Conservation (phyloP, 2,888 invertebrate species). For the Macaria notata region DNA sequence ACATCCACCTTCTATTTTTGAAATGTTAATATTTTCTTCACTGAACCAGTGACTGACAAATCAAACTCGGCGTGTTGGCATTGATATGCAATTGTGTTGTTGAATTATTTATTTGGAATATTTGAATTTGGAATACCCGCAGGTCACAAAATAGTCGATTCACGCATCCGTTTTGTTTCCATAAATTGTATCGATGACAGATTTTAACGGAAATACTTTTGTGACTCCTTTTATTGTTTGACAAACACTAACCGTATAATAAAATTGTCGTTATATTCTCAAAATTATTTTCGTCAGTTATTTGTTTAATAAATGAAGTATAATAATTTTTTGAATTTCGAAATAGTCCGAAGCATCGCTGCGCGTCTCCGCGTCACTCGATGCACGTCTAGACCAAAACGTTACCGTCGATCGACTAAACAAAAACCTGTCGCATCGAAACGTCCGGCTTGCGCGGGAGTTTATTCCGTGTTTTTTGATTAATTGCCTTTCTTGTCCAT, state of each 20-base stretch:
- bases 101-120: conserved; percentile 9
- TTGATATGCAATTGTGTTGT: not conserved
- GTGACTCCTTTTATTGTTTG: too few relatives aligned
- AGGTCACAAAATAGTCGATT: too few relatives aligned
- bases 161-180: conserved; percentile 7
- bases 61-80: not conserved
- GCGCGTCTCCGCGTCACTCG: conserved; percentile 42
- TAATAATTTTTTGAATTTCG: conserved; percentile 19
- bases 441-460: conserved; percentile 1
- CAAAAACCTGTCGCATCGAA: not conserved
- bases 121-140: not conserved
- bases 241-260: too few relatives aligned
- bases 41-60: too few relatives aligned
- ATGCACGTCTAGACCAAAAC: conserved; percentile 43
- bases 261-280: too few relatives aligned
- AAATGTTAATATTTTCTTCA: conserved; percentile 1
- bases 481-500: too few relatives aligned
- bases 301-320: not conserved
- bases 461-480: not conserved
- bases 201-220: not conserved
- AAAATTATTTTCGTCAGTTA: too few relatives aligned
- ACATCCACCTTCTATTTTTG: conserved; percentile 2
- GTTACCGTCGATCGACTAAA: conserved; percentile 42
- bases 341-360: conserved; percentile 35
- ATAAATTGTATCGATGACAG: not conserved